Evolutionary conservation across 2,797 vertebrate genomes (phyloP), one percentile per base, ranked within the genome.

Genomic region (Bucorvus abyssinicus): DNA sequence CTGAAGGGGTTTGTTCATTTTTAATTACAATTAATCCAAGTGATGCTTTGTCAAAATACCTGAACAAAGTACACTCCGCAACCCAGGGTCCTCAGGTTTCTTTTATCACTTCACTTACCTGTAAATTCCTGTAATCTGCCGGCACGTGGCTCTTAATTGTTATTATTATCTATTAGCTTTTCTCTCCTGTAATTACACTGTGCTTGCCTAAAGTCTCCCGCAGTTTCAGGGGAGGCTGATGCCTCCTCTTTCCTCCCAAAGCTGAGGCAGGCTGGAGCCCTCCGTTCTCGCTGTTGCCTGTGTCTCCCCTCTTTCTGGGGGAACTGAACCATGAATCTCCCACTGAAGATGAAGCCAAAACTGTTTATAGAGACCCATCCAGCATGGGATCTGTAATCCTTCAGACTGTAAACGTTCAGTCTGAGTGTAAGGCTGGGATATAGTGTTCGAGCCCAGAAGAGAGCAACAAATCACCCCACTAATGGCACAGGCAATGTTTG

Each of bases 151-250:
- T 95, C 89, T 90, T 96, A 94, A 96, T 86, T 92, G 92, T 83
- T 96, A 93, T 89, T 93, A 94, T 95, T 95, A 93, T 30, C 89
- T 93, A 97, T 97, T 96, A 96, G 87, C 93, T 94, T 96, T 90
- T 60, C 83, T 89, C 80, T 95, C 69, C 47, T 73, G 56, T 95
- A 95, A 97, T 97, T 97, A 94, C 70, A 52, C 75, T 11, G 20
- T 65, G 82, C 56, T 85, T 79, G 45, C 63, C 74, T 94, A 38
- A 88, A 64, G 78, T 26, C 73, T 84, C 83, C 47, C 1, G 14
- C 45, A 67, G 84, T 56, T 83, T 75, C 11, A 0, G 56, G 36
- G 50, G 34, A 76, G 45, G 67, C 21, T 52, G 86, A 71, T 55
- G 67, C 63, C 53, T 82, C 80, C 75, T 65, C 68, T 38, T 56